Evolutionary conservation across 2,888 invertebrate genomes (phyloP).

Genomic region (Lissocephala sabroskyi): DNA sequence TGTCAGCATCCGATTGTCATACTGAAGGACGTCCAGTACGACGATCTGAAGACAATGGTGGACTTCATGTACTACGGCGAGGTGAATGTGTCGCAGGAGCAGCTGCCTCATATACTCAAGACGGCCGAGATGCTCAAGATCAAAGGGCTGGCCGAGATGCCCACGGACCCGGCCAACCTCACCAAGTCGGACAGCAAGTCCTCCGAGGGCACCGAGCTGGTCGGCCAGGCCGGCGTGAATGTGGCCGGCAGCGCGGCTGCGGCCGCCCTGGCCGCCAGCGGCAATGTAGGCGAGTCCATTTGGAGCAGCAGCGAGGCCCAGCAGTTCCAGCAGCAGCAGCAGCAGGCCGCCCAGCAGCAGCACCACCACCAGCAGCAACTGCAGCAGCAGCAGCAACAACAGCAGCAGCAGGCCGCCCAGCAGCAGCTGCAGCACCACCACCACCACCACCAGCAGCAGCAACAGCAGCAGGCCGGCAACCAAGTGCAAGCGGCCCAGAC

Average conservation of each 20-base stretch:
- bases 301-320: constrained; percentile 73
- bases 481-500: constrained; percentile 75
- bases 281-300: constrained; percentile 73
- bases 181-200: constrained; percentile 80
- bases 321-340: constrained; percentile 76
- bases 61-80: constrained; percentile 95
- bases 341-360: constrained; percentile 75
- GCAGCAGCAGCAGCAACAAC: constrained; percentile 75
- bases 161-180: constrained; percentile 82
- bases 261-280: constrained; percentile 50
- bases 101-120: constrained; percentile 84
- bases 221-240: constrained; percentile 69
- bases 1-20: constrained; percentile 93
- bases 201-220: constrained; percentile 73
- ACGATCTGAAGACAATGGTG: constrained; percentile 89
- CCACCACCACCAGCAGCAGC: constrained; percentile 47
- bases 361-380: constrained; percentile 76
- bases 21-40: constrained; percentile 89
- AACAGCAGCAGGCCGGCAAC: constrained; percentile 75
- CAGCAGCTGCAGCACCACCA: constrained; percentile 74
- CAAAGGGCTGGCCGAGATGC: constrained; percentile 91
- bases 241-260: constrained; percentile 52
- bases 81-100: constrained; percentile 92
- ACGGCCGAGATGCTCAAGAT: constrained; percentile 91
- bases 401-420: constrained; percentile 73